phyloP scores from a whole-genome alignment of 1,140 invertebrate species.

The Temnothorax curvispinosus region DNA sequence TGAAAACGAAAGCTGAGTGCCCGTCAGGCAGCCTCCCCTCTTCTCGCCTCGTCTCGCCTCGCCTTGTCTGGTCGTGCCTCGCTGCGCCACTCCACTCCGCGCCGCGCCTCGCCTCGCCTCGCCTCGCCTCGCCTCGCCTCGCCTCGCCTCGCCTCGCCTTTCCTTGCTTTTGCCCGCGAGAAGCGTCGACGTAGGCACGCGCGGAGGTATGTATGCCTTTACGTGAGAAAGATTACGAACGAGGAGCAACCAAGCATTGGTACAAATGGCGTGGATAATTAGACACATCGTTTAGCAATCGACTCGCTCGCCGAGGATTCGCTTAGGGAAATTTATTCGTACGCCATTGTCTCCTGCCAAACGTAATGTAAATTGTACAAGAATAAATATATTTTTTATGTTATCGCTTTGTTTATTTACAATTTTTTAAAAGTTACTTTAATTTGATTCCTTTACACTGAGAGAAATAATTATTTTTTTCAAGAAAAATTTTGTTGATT shows the following conservation, averaged over 20 bases:
- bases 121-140: too few relatives aligned
- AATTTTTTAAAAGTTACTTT: neutral
- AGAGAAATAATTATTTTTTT: too few relatives aligned
- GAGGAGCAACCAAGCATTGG: constrained; percentile 6
- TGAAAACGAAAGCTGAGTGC: constrained; percentile 85
- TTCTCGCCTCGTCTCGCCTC: constrained; percentile 51
- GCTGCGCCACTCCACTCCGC: neutral
- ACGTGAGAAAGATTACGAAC: constrained; percentile 51
- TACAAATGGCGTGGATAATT: constrained; percentile 49
- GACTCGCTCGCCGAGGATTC: neutral
- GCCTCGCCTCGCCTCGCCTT: neutral
- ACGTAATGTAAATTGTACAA: neutral
- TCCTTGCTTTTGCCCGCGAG: neutral
- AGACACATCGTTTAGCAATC: constrained; percentile 44
- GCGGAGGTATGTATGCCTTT: constrained; percentile 21
- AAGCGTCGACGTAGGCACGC: neutral
- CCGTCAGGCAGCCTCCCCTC: constrained; percentile 63
- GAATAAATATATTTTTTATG: neutral
- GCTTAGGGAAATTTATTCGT: neutral
- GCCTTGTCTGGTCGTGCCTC: constrained; percentile 25
- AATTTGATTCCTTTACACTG: neutral
- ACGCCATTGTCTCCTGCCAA: neutral
- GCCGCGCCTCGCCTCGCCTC: neutral
- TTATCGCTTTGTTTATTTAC: neutral
- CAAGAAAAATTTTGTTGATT: too few relatives aligned